phyloP scores from a whole-genome alignment of 2,888 invertebrate species.

The Archips xylosteana region DNA sequence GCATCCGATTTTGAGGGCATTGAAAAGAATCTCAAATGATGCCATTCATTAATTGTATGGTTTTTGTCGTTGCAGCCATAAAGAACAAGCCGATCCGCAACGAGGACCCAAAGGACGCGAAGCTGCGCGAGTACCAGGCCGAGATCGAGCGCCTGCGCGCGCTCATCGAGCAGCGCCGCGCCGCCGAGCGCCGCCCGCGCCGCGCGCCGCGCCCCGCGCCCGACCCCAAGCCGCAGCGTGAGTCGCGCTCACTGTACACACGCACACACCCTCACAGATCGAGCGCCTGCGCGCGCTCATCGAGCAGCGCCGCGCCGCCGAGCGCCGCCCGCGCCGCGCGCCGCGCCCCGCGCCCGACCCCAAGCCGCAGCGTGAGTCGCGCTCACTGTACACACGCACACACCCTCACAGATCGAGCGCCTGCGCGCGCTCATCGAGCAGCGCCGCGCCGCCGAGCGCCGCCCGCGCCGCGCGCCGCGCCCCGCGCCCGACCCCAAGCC shows the following conservation, averaged over 20 bases:
- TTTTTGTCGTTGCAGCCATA: constrained; percentile 87
- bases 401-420: constrained; percentile 88
- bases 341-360: constrained; percentile 26
- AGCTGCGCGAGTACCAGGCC: constrained; percentile 97
- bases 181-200: constrained; percentile 54
- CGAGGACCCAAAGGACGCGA: constrained; percentile 99
- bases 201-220: constrained; percentile 40
- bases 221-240: constrained; percentile 18
- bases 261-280: constrained; percentile 83
- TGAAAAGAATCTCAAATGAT: too few species aligned
- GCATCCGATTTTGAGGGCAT: too few species aligned
- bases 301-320: constrained; percentile 70
- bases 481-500: constrained; percentile 12
- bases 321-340: constrained; percentile 50
- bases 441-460: constrained; percentile 64
- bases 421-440: constrained; percentile 82
- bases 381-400: neutral
- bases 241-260: neutral
- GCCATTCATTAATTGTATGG: neutral
- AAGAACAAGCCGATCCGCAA: constrained; percentile 99
- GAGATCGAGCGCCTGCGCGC: constrained; percentile 92
- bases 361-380: constrained; percentile 24
- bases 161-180: constrained; percentile 76
- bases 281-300: constrained; percentile 87
- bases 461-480: constrained; percentile 46